These are phyloP conservation scores for Dryobota labecula DNA, from an alignment of 2,888 invertebrate genomes.

Conservation along the genomic window DNA sequence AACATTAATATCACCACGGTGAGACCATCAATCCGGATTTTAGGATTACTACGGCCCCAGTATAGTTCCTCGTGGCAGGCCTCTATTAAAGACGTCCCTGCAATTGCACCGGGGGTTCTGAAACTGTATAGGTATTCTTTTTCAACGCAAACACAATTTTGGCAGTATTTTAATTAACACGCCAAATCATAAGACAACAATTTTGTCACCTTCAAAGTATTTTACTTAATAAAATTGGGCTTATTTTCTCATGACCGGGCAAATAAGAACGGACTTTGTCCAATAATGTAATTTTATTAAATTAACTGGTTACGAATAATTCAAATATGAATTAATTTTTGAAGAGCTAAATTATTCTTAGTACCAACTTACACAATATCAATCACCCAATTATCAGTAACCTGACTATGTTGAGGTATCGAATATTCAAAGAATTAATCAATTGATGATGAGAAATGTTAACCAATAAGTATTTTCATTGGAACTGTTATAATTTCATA, in stretches of 20 bases:
- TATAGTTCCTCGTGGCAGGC: slow-evolving; percentile 20
- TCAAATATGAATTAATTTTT: neutral
- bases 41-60: slow-evolving; percentile 22
- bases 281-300: slow-evolving; percentile 12
- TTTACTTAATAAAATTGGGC: slow-evolving; percentile 3
- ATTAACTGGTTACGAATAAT: neutral
- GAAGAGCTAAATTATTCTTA: neutral
- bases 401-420: neutral
- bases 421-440: neutral
- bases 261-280: slow-evolving; percentile 14
- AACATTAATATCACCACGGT: slow-evolving; percentile 12
- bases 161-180: neutral
- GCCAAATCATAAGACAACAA: neutral
- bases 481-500: too few relatives aligned
- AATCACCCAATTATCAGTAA: neutral
- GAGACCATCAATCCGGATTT: slow-evolving; percentile 36
- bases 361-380: neutral
- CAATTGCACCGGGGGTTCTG: neutral
- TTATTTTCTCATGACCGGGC: slow-evolving; percentile 10
- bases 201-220: slow-evolving; percentile 19
- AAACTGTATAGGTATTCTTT: neutral
- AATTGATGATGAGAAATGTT: neutral
- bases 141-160: neutral
- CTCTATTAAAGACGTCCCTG: neutral
- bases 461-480: neutral